Evolutionary conservation across 1,140 invertebrate genomes (phyloP), one percentile per base, ranked within the genome.

Genomic region (Ladona fulva): DNA sequence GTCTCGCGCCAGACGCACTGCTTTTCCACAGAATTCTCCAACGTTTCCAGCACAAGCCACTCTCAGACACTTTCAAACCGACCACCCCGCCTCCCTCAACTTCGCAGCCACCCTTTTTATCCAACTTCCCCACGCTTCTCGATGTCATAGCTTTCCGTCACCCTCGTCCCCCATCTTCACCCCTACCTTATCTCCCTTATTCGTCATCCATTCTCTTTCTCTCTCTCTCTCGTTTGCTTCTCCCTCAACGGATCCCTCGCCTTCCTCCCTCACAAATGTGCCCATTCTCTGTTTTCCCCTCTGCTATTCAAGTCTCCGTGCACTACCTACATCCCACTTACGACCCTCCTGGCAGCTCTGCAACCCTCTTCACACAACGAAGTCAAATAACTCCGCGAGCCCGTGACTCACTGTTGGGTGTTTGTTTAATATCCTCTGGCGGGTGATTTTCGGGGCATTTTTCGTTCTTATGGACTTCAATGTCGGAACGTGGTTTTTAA

Each of bases 51-150:
- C n/a, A n/a, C n/a, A n/a, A n/a, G 29, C 3, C 29, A 66, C 52
- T 66, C 52, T 66, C 52, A 66, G 52, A 66, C 52, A 66, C 52
- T 66, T 66, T 66, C 52, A 66, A 66, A 66, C 52, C 52, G 52
- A 66, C 52, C n/a, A 11, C 52, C 14, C n/a, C 52, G 52, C 14
- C 3, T 3, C 52, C 3, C 52, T n/a, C n/a, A n/a, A n/a, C n/a
- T n/a, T n/a, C n/a, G n/a, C 52, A 66, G 52, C 52, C 52, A 6
- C 52, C 52, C 52, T 66, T 66, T 66, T 66, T 66, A 16, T 66
- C 52, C 52, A 3, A 6, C 52, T 66, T 22, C 52, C 52, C n/a
- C 52, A 66, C n/a, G 16, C 52, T 1, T 22, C 52, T 22, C 52
- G n/a, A 66, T 66, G 52, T 16, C 52, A 66, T 12, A 11, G 44